Conservation (phyloP, 1,140 invertebrate species). For the Bombus consobrinus region DNA sequence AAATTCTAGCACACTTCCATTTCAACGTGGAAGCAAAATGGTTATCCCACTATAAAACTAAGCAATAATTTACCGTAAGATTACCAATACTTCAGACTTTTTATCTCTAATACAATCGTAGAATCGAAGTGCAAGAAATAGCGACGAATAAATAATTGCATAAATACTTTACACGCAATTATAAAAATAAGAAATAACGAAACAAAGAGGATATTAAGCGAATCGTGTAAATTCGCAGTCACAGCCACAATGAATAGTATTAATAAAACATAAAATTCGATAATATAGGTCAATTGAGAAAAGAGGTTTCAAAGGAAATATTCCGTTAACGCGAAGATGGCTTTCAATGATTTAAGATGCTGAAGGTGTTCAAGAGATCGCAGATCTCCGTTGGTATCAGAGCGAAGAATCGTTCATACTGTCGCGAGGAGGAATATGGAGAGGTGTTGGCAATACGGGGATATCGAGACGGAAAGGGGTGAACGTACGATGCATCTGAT, state of each 20-base stretch:
- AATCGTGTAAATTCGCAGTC: neutral
- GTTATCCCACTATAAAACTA: neutral
- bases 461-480: constrained; percentile 13
- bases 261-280: neutral
- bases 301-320: neutral
- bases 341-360: neutral
- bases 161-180: too few relatives aligned
- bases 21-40: too few relatives aligned
- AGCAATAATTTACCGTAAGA: neutral
- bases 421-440: neutral
- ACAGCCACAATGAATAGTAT: neutral
- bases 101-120: neutral
- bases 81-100: neutral
- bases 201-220: neutral
- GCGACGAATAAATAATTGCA: too few relatives aligned
- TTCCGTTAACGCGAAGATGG: neutral
- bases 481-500: constrained; percentile 47
- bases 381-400: neutral
- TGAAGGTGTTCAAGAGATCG: neutral
- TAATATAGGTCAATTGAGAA: neutral
- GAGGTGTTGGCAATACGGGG: constrained; percentile 17
- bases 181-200: too few relatives aligned
- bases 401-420: neutral
- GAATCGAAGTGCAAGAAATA: neutral
- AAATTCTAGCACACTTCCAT: neutral